Evolutionary conservation across 2,797 vertebrate species (phyloP), one percentile per base, ranked within the genome.

Genomic region (Gouania willdenowi): DNA sequence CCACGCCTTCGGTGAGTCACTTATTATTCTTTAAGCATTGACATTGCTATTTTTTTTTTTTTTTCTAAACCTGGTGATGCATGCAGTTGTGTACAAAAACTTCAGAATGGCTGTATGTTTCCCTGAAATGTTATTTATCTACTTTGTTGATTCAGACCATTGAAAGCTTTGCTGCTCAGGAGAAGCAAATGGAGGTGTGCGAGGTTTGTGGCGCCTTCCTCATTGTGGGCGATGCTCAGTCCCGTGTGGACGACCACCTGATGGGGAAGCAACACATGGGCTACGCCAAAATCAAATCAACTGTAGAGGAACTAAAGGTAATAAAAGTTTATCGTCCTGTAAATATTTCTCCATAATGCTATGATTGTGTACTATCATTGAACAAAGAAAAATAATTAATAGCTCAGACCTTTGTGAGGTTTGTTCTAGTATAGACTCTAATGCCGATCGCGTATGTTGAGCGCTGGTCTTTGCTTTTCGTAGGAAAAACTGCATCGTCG

Each of bases 211-310:
- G 97, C 46, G 97, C 97, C 41, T 98, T 99, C 81, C 90, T 99
- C 69, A 99, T 98, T 24, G 96, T 99, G 31, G 96, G 97, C 26
- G 97, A 99, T 34, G 95, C 97, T 28, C 96, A 99, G 78, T 98
- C 96, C 59, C 81, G 96, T 30, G 96, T 99, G 62, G 96, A 99
- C 18, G 97, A 99, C 75, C 97, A 99, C 75, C 85, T 99, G 71
- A 99, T 99, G 97, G 96, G 97, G 57, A 99, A 99, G 63, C 97
- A 98, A 57, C 97, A 99, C 83, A 98, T 98, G 97, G 97, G 97
- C 66, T 99, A 99, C 22, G 97, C 97, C 71, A 99, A 99, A 87
- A 99, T 99, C 77, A 99, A 99, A 84, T 92, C 93, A 48, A 98
- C 97, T n/a, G 95, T 98, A 41, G 95, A 99, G 82, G 97, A 99